Conservation (phyloP, 2,797 vertebrate genomes). For the Sarcophilus harrisii region DNA sequence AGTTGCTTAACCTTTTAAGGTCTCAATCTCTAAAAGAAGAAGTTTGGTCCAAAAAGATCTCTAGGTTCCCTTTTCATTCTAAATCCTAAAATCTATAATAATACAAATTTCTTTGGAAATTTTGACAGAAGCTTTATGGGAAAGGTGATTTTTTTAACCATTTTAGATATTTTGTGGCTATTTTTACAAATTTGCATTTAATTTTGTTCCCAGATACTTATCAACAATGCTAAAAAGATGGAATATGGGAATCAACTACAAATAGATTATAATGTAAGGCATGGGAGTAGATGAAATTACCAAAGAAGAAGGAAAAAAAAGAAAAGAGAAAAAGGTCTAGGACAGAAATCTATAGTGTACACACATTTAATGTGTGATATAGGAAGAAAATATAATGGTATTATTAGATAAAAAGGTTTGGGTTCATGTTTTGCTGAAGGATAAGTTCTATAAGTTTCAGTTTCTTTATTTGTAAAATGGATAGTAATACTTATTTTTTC, state of each 20-base stretch:
- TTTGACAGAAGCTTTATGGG: conserved; percentile 11
- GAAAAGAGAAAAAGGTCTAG: neutral
- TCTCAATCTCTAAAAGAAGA: neutral
- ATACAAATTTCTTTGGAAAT: neutral
- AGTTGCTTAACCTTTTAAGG: neutral
- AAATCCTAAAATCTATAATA: conserved; percentile 26
- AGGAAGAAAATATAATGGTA: neutral
- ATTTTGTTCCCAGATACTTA: neutral
- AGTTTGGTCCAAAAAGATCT: neutral
- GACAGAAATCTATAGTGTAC: neutral
- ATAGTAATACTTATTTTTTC: neutral
- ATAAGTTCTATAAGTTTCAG: neutral
- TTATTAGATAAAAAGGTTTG: neutral
- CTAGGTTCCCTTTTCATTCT: neutral
- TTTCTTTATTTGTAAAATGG: neutral
- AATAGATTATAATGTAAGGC: neutral
- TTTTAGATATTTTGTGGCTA: neutral
- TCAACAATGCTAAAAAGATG: neutral
- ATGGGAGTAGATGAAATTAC: neutral
- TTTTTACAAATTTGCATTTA: neutral
- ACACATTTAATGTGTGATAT: neutral
- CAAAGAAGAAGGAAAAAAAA: neutral
- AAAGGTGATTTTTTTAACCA: neutral
- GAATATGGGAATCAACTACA: neutral
- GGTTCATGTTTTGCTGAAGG: too few relatives aligned